phyloP scores from a whole-genome alignment of 2,113 vertebrate genomes.

The Xenopus borealis region DNA sequence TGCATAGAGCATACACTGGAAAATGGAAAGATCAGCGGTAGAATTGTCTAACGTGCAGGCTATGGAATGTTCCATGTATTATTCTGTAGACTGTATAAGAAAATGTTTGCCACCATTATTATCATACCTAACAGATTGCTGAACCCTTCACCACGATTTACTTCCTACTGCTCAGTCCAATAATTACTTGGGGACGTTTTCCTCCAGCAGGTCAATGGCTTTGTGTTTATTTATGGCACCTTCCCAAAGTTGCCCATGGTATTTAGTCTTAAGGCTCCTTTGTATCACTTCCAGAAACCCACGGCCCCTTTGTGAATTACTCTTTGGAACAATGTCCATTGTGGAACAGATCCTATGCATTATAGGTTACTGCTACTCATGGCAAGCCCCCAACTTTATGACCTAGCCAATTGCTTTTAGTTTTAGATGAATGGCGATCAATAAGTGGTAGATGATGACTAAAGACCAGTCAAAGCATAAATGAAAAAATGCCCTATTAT shows the following conservation, averaged over 20 bases:
- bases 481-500: too few relatives aligned
- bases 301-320: constrained; percentile 13
- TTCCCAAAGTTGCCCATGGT: constrained; percentile 21
- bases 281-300: constrained; percentile 36
- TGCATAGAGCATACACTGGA: too few relatives aligned
- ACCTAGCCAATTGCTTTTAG: constrained; percentile 24
- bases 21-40: too few relatives aligned
- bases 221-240: constrained; percentile 40
- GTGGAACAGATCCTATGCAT: constrained; percentile 13
- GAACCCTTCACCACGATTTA: not conserved
- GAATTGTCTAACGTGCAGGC: too few relatives aligned
- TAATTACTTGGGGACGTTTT: constrained; percentile 9
- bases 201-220: constrained; percentile 7
- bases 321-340: constrained; percentile 27
- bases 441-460: not conserved
- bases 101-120: not conserved
- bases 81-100: too few relatives aligned
- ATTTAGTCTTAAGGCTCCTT: constrained; percentile 10
- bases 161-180: not conserved
- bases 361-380: constrained; percentile 27
- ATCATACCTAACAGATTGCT: not conserved
- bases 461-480: too few relatives aligned
- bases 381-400: constrained; percentile 37
- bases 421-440: not conserved
- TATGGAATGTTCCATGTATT: too few relatives aligned